Evolutionary conservation across 1,140 invertebrate genomes (phyloP).

Genomic region (Philopotamus ludificatus): DNA sequence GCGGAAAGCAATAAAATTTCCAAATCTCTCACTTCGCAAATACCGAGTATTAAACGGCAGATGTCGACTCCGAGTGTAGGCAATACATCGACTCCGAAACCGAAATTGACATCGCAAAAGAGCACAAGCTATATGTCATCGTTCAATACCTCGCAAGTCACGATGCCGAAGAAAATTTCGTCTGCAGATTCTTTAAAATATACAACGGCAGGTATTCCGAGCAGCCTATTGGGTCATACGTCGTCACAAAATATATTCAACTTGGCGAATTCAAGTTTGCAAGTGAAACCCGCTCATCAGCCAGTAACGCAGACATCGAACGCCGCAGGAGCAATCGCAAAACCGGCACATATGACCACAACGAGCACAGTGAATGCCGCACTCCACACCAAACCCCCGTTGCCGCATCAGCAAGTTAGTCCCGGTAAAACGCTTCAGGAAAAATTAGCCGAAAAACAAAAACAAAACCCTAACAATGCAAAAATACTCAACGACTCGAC

Average conservation of each 20-base stretch:
- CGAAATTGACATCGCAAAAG: constrained; percentile 9
- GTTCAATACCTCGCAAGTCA: not conserved
- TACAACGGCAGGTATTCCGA: constrained; percentile 3
- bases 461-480: constrained; percentile 47
- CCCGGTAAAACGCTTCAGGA: constrained; percentile 62
- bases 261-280: constrained; percentile 1
- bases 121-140: not conserved
- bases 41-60: not conserved
- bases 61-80: not conserved
- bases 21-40: not conserved
- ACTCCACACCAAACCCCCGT: constrained; percentile 48
- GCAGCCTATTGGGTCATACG: not conserved
- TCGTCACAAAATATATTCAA: constrained; percentile 14
- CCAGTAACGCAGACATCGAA: not conserved
- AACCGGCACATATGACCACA: constrained; percentile 48
- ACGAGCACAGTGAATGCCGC: constrained; percentile 44
- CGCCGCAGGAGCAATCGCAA: constrained; percentile 38
- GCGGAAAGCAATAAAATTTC: constrained; percentile 2
- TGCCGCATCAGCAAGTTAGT: constrained; percentile 51
- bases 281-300: constrained; percentile 22
- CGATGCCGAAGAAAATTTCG: not conserved
- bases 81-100: constrained; percentile 11
- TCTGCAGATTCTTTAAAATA: constrained; percentile 1
- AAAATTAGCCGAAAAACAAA: constrained; percentile 62
- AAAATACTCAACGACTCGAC: constrained; percentile 12